phyloP scores from a whole-genome alignment of 2,797 vertebrate genomes.

The Hipposideros larvatus region DNA sequence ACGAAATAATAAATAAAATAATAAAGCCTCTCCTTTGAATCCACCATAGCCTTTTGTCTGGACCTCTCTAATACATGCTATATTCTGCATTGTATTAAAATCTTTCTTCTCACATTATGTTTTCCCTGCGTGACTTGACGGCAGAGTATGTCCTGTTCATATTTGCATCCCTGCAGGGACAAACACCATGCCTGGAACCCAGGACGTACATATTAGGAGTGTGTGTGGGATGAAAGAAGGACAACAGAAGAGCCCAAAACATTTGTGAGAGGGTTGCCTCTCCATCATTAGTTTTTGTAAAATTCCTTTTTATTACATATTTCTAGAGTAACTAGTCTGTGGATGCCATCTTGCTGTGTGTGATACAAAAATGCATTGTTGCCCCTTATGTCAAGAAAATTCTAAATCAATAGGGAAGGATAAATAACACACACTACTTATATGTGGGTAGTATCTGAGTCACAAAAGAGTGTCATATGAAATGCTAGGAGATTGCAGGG shows the following conservation, averaged over 20 bases:
- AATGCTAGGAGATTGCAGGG: neutral
- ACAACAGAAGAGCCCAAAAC: neutral
- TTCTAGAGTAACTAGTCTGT: neutral
- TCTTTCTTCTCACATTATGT: neutral
- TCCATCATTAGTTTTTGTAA: neutral
- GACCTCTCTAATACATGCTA: neutral
- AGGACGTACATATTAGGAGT: neutral
- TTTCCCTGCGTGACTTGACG: neutral
- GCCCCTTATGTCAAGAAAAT: neutral
- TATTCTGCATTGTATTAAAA: neutral
- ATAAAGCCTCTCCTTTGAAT: neutral
- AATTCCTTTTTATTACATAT: neutral
- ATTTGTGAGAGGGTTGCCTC: neutral
- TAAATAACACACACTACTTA: neutral
- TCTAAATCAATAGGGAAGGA: neutral
- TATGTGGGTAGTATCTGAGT: neutral
- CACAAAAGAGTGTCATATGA: neutral
- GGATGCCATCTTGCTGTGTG: neutral
- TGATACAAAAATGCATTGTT: neutral
- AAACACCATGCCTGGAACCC: neutral
- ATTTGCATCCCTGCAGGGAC: neutral
- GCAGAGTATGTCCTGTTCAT: neutral
- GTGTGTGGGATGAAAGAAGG: neutral
- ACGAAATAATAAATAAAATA: neutral
- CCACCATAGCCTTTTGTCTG: neutral